Conservation (phyloP, 2,888 invertebrate genomes). For the Drosophila borealis region DNA sequence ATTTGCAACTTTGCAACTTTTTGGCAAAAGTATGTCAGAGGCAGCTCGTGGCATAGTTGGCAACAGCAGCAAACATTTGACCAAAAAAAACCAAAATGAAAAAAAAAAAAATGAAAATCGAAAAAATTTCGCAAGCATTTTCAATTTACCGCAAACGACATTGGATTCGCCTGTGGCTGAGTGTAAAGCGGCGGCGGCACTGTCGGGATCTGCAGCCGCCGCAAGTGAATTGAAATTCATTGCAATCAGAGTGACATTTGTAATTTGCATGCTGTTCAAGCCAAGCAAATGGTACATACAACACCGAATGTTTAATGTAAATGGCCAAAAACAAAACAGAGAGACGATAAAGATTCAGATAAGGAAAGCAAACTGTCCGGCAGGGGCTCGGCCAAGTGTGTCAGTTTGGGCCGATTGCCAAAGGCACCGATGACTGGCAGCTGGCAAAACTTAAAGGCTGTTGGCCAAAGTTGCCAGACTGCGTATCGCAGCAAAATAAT, state of each 20-base stretch:
- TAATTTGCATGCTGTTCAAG: slow-evolving; percentile 45
- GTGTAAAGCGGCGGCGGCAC: slow-evolving; percentile 27
- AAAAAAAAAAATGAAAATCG: not conserved
- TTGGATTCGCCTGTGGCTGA: slow-evolving; percentile 40
- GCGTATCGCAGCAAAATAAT: not conserved
- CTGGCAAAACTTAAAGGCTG: slow-evolving; percentile 11
- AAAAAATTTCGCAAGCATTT: slow-evolving; percentile 69
- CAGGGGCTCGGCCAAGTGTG: slow-evolving; percentile 55
- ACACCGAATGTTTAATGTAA: slow-evolving; percentile 21
- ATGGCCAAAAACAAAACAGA: slow-evolving; percentile 14
- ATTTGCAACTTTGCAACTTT: slow-evolving; percentile 40
- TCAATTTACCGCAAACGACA: slow-evolving; percentile 39
- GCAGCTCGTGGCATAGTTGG: slow-evolving; percentile 73
- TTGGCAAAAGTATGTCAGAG: slow-evolving; percentile 53
- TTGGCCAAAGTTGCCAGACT: slow-evolving; percentile 18
- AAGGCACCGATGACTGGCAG: slow-evolving; percentile 53
- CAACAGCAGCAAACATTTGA: slow-evolving; percentile 41
- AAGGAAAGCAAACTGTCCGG: slow-evolving; percentile 33
- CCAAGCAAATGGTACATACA: slow-evolving; percentile 30
- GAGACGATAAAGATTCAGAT: slow-evolving; percentile 33
- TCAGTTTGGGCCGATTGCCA: slow-evolving; percentile 61
- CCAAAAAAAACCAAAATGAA: slow-evolving; percentile 31
- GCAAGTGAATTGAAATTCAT: slow-evolving; percentile 39
- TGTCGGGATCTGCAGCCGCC: slow-evolving; percentile 26
- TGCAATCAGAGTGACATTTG: slow-evolving; percentile 58